Base-by-base conservation (phyloP, 2,888 invertebrate genomes). In the Sabatieria punctata region DNA sequence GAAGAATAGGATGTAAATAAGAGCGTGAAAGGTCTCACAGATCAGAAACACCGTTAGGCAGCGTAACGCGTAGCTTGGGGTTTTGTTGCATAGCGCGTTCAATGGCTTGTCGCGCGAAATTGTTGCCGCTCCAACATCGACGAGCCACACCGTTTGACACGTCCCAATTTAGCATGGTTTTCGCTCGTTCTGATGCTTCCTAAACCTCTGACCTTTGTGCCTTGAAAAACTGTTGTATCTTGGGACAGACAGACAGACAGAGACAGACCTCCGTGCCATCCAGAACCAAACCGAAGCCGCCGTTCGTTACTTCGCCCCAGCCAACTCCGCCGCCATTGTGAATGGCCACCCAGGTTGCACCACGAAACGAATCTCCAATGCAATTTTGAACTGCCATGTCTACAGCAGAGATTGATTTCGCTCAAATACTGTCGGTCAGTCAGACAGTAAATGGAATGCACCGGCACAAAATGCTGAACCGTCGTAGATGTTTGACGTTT, bases 281-380 rank as follows among this genome's bases (percentile, higher is more conserved):
- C 26, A 77, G 61, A 1, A 77, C 65, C 45, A 77, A 60, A 6
- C 77, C 77, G 60, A 77, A 77, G 15, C 76, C 76, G 15, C 77
- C 76, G 59, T 77, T 77, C 15, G 74, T 72, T 2, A 73, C 76
- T 60, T 77, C 75, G n/a, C 76, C 75, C 74, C 74, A 71, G 49
- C 64, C 64, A 21, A 64, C 63, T 21, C 64, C 64, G 24, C 64
- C 64, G 13, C 64, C 64, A 48, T 64, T 64, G 53, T 64, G 64
- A 19, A 64, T 51, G 2, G 75, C 70, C 11, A 77, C 73, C 76
- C 76, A 77, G 1, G 75, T 76, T 21, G 76, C 76, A 3, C 77
- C 76, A 35, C 77, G 65, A 55, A 74, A 72, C 6, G 73, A 67
- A 60, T 73, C 72, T 1, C 74, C 74, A 46, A 75, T 71, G 45